Base-by-base conservation (phyloP, 2,888 invertebrate genomes). In the Pollenia griseotomentosa region DNA sequence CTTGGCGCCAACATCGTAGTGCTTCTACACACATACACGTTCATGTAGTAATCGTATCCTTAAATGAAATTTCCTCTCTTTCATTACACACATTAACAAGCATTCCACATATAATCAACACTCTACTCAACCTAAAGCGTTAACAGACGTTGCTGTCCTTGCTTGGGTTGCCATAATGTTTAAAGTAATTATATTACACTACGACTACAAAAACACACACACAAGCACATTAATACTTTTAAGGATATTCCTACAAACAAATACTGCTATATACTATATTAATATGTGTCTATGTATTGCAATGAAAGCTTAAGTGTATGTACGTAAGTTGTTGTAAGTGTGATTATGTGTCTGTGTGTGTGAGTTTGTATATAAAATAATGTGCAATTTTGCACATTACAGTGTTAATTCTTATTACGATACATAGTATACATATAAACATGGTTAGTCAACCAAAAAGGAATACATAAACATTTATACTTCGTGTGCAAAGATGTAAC, bases 361-460 rank as follows among this genome's bases (percentile, higher is more conserved):
- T 65, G 14, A 90, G 90, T 91, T 92, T 91, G 90, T 90, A 89
- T 92, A 91, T 92, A 91, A 91, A 91, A 90, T 92, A 92, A 92
- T 92, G 93, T 92, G 92, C 91, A 92, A 92, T 92, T 91, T 90
- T 89, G 83, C 85, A 84, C 89, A 88, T 89, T 85, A 85, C 86
- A 83, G 80, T 80, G 83, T 77, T 82, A 75, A 81, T 81, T 81
- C 81, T 81, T 81, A 81, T 81, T 81, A 74, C 73, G 65, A 19
- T 74, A 81, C 73, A 81, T 66, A 65, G 59, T 61, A 42, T 61
- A 61, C 68, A 73, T 44, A 75, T 23, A 61, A 61, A 83, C 57
- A 63, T 74, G 80, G 73, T 66, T 74, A 81, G 73, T 81, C 81
- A 81, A 66, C 73, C 81, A 42, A 57, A 40, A 65, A 65, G 33